A percentile compares a stretch with the other conserved stretches of the same genome.
These are phyloP conservation scores for Cerastoderma edule DNA, from an alignment of 2,888 invertebrate genomes.

Conservation along the genomic window DNA sequence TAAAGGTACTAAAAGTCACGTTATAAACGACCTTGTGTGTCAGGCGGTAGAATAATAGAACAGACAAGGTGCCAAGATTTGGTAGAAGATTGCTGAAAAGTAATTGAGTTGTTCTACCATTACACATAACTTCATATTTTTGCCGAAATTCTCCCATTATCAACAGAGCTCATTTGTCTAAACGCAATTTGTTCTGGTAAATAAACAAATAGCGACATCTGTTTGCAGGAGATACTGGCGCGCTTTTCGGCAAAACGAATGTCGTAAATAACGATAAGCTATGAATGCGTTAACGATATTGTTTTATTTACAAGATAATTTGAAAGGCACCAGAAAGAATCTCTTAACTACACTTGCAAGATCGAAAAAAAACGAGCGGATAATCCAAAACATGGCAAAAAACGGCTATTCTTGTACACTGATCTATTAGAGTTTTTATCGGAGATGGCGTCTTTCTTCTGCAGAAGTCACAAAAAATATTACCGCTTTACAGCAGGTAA, in stretches of 20 bases:
- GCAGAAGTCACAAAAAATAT: too few relatives aligned
- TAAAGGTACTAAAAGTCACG: too few relatives aligned
- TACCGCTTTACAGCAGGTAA: too few relatives aligned
- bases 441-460: background rate
- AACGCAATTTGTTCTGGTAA: slow-evolving; percentile 62
- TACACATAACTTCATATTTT: slow-evolving; percentile 44
- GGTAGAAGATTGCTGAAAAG: slow-evolving; percentile 34
- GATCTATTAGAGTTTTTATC: slow-evolving; percentile 1
- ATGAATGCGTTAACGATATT: slow-evolving; percentile 32
- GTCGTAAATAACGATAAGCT: slow-evolving; percentile 37
- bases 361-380: background rate
- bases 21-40: too few relatives aligned
- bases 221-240: slow-evolving; percentile 45
- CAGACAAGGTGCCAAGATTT: slow-evolving; percentile 38
- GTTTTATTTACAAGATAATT: slow-evolving; percentile 46
- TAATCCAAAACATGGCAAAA: background rate
- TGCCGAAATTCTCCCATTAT: slow-evolving; percentile 51
- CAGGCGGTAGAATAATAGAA: too few relatives aligned
- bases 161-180: slow-evolving; percentile 56
- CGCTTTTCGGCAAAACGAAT: slow-evolving; percentile 35
- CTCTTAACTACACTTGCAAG: slow-evolving; percentile 7
- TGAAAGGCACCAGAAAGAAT: slow-evolving; percentile 6
- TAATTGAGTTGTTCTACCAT: slow-evolving; percentile 55
- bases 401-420: background rate
- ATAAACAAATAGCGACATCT: slow-evolving; percentile 62